phyloP scores from a whole-genome alignment of 2,113 vertebrate species.

The Penelope pileata region DNA sequence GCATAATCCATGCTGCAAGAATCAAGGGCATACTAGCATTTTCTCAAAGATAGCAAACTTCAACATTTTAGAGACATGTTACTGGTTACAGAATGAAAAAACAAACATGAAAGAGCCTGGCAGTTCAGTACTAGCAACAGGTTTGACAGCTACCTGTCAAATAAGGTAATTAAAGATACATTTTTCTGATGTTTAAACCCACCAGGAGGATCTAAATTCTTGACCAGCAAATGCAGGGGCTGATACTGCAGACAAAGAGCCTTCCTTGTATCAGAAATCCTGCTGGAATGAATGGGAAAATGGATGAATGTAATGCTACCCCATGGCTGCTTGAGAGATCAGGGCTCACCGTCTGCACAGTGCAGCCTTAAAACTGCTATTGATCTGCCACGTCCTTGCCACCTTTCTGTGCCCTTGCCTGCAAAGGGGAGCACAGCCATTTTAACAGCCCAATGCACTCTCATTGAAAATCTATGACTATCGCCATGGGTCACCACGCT shows the following conservation, averaged over 20 bases:
- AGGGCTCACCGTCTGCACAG: neutral
- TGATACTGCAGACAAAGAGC: neutral
- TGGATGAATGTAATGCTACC: neutral
- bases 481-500: neutral
- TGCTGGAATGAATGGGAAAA: neutral
- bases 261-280: neutral
- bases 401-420: neutral
- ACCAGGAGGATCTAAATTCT: neutral
- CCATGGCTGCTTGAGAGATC: neutral
- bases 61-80: neutral
- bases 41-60: neutral
- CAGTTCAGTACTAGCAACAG: neutral
- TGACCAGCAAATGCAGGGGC: neutral
- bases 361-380: neutral
- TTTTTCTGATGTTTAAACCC: neutral
- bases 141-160: neutral
- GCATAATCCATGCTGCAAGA: neutral
- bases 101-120: fast-evolving
- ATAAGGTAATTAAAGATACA: neutral
- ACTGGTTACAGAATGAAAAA: neutral
- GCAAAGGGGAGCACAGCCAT: neutral
- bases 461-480: neutral
- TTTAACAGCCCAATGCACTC: neutral
- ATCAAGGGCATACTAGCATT: neutral
- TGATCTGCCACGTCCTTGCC: neutral